Percentiles rank a stretch among this genome's conserved stretches.
phyloP scores from a whole-genome alignment of 2,888 invertebrate species.

The Hedya salicella region DNA sequence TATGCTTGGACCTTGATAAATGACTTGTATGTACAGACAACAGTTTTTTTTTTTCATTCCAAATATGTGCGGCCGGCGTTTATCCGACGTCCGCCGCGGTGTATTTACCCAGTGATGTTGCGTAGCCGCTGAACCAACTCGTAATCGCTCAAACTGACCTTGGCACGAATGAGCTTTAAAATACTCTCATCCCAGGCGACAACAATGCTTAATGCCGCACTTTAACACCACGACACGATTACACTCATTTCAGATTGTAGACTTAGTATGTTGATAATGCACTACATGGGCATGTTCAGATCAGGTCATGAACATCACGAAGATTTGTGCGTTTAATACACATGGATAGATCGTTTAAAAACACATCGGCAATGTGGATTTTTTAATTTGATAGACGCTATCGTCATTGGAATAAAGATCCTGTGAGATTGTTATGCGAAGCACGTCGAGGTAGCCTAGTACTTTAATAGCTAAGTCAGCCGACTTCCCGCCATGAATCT shows the following conservation, averaged over 20 bases:
- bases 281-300: background rate
- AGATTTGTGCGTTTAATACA: background rate
- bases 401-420: no score
- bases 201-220: conserved; percentile 26
- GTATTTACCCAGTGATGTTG: conserved; percentile 26
- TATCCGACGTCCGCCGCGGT: conserved; percentile 5
- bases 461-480: no score
- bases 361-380: background rate
- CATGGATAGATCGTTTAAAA: background rate
- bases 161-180: conserved; percentile 41
- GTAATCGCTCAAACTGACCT: conserved; percentile 30
- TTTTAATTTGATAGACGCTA: no score
- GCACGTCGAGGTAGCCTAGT: no score
- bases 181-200: conserved; percentile 21
- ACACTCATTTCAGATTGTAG: conserved; percentile 9
- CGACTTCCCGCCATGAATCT: no score
- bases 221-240: conserved; percentile 21
- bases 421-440: no score
- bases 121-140: conserved; percentile 25
- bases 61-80: conserved; percentile 33
- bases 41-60: conserved; percentile 33
- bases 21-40: conserved; percentile 5
- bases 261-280: conserved; percentile 4
- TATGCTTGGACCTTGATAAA: conserved; percentile 24
- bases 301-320: conserved; percentile 15